phyloP scores from a whole-genome alignment of 53 echinoderm and acorn worm species.

The Echinometra lucunter region DNA sequence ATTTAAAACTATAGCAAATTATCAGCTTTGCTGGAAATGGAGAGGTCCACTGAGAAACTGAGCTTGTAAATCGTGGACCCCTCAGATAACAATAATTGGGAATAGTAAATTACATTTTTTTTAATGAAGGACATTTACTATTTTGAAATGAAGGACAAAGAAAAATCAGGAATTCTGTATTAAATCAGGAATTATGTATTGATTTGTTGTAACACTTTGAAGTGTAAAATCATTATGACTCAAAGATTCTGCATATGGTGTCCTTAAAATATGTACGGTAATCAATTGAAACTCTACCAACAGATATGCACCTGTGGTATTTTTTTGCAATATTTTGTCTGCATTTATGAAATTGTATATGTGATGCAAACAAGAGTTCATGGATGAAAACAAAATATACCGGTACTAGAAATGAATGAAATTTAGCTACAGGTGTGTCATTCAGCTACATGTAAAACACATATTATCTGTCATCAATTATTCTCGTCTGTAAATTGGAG shows the following conservation, averaged over 20 bases:
- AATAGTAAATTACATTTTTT: no score
- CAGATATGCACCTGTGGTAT: slow-evolving; percentile 13
- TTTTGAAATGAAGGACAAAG: not conserved
- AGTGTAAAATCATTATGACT: slow-evolving; percentile 41
- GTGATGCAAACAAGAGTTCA: not conserved
- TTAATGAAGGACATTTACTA: no score
- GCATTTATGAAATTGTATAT: not conserved
- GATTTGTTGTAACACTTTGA: slow-evolving; percentile 16
- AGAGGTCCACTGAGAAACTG: no score
- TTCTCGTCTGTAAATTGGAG: no score
- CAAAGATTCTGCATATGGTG: slow-evolving; percentile 15
- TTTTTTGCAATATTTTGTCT: not conserved
- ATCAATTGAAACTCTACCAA: slow-evolving; percentile 26
- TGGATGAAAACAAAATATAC: not conserved
- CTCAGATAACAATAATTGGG: no score
- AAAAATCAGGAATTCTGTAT: not conserved
- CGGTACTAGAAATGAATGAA: no score
- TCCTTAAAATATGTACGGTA: not conserved
- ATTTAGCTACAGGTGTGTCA: no score
- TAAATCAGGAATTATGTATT: slow-evolving; percentile 9
- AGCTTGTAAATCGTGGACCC: no score
- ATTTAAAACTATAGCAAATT: no score
- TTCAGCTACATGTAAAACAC: no score
- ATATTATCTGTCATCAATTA: no score
- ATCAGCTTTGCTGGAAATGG: no score